Evolutionary conservation across 64 coral and sea anemone genomes (phyloP), one percentile per base, ranked within the genome.

Genomic region (Acropora yongei): DNA sequence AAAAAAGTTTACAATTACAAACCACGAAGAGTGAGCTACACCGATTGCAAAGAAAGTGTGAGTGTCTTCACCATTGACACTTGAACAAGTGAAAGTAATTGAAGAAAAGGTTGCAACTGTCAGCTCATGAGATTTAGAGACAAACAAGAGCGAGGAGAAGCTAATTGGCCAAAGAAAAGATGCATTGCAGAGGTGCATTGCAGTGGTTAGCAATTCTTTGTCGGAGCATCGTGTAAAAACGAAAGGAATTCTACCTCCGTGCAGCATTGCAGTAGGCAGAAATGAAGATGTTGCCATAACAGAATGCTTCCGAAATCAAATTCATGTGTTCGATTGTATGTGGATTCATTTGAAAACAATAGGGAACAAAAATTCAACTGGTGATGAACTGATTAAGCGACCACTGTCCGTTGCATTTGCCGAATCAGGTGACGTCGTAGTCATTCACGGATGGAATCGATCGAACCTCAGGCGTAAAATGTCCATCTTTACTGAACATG

Each of bases 371-470:
- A 13, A 44, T 30, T 30, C 30, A 47, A 4, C 10, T 20, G 57
- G 77, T 72, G 45, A 80, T 17, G 17, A 47, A 14, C n/a, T 2
- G 74, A 44, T 81, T 30, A 50, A 17, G 16, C 60, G 80, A 39
- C 88, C 88, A 11, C 50, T 6, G 47, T 67, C 77, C 53, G 78
- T 78, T 1, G 65, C 79, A 20, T 90, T 90, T 46, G 73, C 78
- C 44, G 57, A 45, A 68, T 76, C 63, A 10, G 63, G 47, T 63
- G 20, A 79, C 4, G 19, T 89, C 65, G 46, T 89, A 18, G 78
- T 67, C 12, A 66, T 79, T 79, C 77, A 79, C 6, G 47, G 46
- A 49, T 11, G n/a, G 12, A 13, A 0, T 13, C 19, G n/a, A 48
- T 74, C 30, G 8, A 79, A 49, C 41, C 30, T 30, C 30, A 30